phyloP scores from a whole-genome alignment of 2,888 invertebrate genomes.

The Sarcophaga caerulescens region DNA sequence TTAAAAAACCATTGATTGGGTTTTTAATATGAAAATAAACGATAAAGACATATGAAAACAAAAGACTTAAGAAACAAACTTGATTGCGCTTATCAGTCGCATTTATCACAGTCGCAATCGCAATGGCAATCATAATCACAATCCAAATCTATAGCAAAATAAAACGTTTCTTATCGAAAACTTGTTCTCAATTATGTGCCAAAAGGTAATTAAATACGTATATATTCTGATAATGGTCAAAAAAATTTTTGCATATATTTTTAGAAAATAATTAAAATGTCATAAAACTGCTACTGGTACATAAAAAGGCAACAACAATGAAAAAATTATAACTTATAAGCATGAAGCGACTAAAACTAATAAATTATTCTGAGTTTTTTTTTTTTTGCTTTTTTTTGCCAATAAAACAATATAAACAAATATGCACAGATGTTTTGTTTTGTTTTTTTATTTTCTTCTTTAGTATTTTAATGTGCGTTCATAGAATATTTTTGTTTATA shows the following conservation, averaged over 20 bases:
- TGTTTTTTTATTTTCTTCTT: too few species aligned
- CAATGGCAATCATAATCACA: background rate
- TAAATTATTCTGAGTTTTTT: too few species aligned
- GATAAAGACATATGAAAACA: background rate
- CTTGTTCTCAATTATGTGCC: conserved; percentile 10
- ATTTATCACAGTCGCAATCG: background rate
- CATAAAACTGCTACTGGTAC: background rate
- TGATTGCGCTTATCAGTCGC: background rate
- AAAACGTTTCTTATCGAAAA: background rate
- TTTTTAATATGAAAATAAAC: background rate
- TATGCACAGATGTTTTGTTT: too few species aligned
- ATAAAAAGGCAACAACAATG: background rate
- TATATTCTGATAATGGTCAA: background rate
- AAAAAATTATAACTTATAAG: background rate
- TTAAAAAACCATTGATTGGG: conserved; percentile 10
- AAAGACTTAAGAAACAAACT: conserved; percentile 14
- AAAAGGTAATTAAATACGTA: background rate
- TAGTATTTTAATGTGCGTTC: too few species aligned
- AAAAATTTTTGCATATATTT: background rate
- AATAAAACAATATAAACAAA: too few species aligned
- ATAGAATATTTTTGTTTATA: too few species aligned
- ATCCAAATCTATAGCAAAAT: background rate
- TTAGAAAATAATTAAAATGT: conserved; percentile 19
- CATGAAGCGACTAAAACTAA: too few species aligned
- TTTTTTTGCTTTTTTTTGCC: too few species aligned